Evolutionary conservation across 1,140 invertebrate genomes (phyloP).

Genomic region (Eufriesea mexicana): DNA sequence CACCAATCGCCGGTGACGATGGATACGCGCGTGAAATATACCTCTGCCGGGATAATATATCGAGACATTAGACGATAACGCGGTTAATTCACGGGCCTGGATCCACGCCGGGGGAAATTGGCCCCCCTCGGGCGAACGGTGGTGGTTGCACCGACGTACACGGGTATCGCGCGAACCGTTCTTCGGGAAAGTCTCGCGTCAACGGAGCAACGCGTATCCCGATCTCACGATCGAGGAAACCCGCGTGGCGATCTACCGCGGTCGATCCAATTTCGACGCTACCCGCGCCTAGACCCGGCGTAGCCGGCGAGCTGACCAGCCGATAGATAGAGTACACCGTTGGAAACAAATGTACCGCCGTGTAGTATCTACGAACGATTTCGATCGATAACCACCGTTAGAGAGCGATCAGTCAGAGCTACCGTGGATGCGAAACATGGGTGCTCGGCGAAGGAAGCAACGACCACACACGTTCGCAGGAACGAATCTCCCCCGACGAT

Average conservation of each 20-base stretch:
- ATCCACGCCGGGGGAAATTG: background rate
- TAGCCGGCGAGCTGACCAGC: no score
- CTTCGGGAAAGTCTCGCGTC: background rate
- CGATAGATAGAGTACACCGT: background rate
- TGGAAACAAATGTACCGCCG: conserved; percentile 43
- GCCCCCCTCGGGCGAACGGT: background rate
- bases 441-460: conserved; percentile 22
- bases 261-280: background rate
- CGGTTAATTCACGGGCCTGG: background rate
- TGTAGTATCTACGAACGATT: conserved; percentile 54
- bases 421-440: conserved; percentile 47
- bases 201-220: background rate
- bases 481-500: conserved; percentile 35
- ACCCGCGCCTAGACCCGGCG: background rate
- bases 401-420: conserved; percentile 65
- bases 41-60: background rate
- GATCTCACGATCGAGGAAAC: no score
- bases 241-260: no score
- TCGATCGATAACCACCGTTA: conserved; percentile 62
- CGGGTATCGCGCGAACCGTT: background rate
- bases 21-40: conserved; percentile 24
- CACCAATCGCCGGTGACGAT: conserved; percentile 18
- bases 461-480: conserved; percentile 44
- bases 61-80: background rate
- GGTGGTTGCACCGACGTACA: no score